phyloP scores from a whole-genome alignment of 2,888 invertebrate genomes.

The Eristalis arbustorum region DNA sequence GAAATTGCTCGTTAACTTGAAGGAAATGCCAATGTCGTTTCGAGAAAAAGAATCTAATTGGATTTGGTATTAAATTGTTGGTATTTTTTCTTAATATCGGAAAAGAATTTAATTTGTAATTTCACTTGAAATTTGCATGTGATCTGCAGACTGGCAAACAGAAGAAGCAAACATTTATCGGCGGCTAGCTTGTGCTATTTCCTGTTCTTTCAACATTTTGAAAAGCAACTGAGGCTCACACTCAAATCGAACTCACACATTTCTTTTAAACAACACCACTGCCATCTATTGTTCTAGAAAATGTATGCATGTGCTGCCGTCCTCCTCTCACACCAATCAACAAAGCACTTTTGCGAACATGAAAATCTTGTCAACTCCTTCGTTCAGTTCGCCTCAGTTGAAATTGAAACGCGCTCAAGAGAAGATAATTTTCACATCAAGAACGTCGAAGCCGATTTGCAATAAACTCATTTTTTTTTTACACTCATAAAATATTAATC shows the following conservation, averaged over 20 bases:
- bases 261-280: background rate
- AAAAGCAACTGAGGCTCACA: background rate
- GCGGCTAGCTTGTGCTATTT: background rate
- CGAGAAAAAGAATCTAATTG: too few relatives aligned
- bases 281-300: constrained; percentile 24
- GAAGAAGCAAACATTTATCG: too few relatives aligned
- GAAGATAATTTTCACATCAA: constrained; percentile 32
- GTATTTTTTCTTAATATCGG: too few relatives aligned
- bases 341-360: constrained; percentile 9
- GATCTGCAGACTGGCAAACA: too few relatives aligned
- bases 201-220: background rate
- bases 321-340: constrained; percentile 17
- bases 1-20: too few relatives aligned
- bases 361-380: constrained; percentile 43
- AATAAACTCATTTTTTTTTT: constrained; percentile 42
- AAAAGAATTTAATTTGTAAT: too few relatives aligned
- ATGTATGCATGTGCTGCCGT: background rate
- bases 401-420: constrained; percentile 66
- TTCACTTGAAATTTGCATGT: too few relatives aligned
- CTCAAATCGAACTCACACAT: too few relatives aligned
- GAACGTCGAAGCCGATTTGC: constrained; percentile 44
- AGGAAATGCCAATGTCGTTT: too few relatives aligned
- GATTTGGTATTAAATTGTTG: too few relatives aligned
- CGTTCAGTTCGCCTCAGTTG: constrained; percentile 70
- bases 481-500: constrained; percentile 6